Evolutionary conservation across 1,140 invertebrate genomes (phyloP).

Genomic region (Drosophila paulistorum): DNA sequence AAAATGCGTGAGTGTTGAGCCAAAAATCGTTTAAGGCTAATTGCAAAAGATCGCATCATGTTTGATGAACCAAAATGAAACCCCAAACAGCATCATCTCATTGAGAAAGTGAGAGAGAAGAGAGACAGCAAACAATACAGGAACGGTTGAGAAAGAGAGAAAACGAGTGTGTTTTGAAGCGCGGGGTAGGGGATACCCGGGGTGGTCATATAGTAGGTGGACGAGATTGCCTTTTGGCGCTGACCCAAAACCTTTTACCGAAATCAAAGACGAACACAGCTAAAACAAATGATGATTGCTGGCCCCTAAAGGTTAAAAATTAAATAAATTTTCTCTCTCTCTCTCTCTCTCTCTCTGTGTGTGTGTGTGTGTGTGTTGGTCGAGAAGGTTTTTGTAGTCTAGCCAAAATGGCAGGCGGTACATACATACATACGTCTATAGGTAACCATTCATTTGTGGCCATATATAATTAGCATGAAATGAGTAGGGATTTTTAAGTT

Average conservation of each 20-base stretch:
- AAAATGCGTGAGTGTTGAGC: slow-evolving; percentile 71
- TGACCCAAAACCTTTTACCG: slow-evolving; percentile 75
- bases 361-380: slow-evolving; percentile 3
- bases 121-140: not conserved
- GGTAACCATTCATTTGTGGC: slow-evolving; percentile 47
- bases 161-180: not conserved
- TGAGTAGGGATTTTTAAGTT: slow-evolving; percentile 79
- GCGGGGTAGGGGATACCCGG: slow-evolving; percentile 37
- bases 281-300: slow-evolving; percentile 77
- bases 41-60: slow-evolving; percentile 77
- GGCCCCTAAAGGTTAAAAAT: slow-evolving; percentile 78
- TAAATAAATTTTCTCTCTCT: slow-evolving; percentile 65
- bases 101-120: slow-evolving; percentile 17
- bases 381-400: slow-evolving; percentile 13
- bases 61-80: slow-evolving; percentile 59
- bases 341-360: slow-evolving; percentile 11
- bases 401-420: slow-evolving; percentile 75
- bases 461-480: slow-evolving; percentile 81
- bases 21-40: slow-evolving; percentile 81
- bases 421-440: slow-evolving; percentile 10
- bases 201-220: slow-evolving; percentile 43
- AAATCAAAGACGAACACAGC: slow-evolving; percentile 36
- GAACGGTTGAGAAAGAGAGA: not conserved
- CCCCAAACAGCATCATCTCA: not conserved
- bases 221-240: slow-evolving; percentile 56